Base-by-base conservation (phyloP, 37 sponge, comb jelly and placozoan genomes). In the Ephydatia muelleri region DNA sequence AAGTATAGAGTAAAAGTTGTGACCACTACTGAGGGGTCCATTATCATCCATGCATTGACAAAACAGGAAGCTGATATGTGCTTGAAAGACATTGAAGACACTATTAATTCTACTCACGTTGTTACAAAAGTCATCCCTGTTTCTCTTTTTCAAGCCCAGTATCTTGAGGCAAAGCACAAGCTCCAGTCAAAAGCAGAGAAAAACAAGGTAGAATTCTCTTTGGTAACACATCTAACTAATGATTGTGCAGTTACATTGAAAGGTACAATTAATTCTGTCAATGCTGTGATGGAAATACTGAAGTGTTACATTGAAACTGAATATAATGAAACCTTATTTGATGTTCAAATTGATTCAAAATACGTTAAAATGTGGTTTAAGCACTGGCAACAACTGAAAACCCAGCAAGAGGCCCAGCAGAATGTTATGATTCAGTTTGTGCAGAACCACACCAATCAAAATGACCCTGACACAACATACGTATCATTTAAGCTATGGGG, bases 371-470 rank as follows among this genome's bases (percentile, higher is more conserved):
- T 84, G 85, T 89, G 90, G 90, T 28, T 65, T 26, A 79, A 80
- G 37, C 69, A 71, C 29, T 89, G 90, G 90, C 49, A 36, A n/a
- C 69, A 75, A 33, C 28, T 85, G 25, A 80, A 79, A 25, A 80
- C 75, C 13, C 57, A 89, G 14, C 22, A 80, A 67, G 85, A 84
- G 43, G 65, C 25, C 74, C 4, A 28, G 0, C 38, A 35, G 26
- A 76, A 89, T 19, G 26, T 84, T 21, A 73, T 80, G n/a, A 16
- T 89, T 80, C 43, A 66, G 14, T 80, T 89, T 79, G 29, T 16
- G 0, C 57, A 57, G 16, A 57, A 57, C 9, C 57, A 57, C 0
- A 57, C 0, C 19, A 14, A 57, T 21, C 57, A 4, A 57, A 57
- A 57, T 57, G 12, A 1, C 1, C 14, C 57, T 57, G 57, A 11